Evolutionary conservation across 1,140 invertebrate genomes (phyloP), one percentile per base, ranked within the genome.

Genomic region (Aphelenchoides avenae): DNA sequence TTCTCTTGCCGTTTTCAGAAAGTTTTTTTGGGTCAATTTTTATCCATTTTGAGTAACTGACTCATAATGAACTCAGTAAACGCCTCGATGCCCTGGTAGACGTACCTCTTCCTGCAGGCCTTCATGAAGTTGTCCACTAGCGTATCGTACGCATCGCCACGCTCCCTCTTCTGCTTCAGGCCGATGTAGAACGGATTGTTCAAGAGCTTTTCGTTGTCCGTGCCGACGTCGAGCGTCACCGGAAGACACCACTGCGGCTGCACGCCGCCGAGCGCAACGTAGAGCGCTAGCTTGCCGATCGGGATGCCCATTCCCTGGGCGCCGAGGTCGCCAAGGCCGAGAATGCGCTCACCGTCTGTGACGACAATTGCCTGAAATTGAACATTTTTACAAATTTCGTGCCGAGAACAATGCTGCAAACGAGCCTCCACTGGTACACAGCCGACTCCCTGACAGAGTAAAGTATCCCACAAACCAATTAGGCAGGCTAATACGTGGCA

Each of bases 41-140:
- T n/a, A n/a, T n/a, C n/a, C n/a, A n/a, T n/a, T n/a, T n/a, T n/a
- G n/a, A n/a, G n/a, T n/a, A n/a, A n/a, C n/a, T n/a, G n/a, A n/a
- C n/a, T n/a, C n/a, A n/a, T n/a, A n/a, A n/a, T n/a, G n/a, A n/a
- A n/a, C n/a, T n/a, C n/a, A n/a, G n/a, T n/a, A n/a, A n/a, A n/a
- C n/a, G n/a, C n/a, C n/a, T n/a, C n/a, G n/a, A n/a, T n/a, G n/a
- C n/a, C n/a, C n/a, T n/a, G n/a, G n/a, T n/a, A n/a, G n/a, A n/a
- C n/a, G n/a, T n/a, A n/a, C n/a, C n/a, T n/a, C n/a, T n/a, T n/a
- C n/a, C n/a, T n/a, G 50, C 89, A 88, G 1, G 91, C 91, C 73
- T 88, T 81, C 91, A 98, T 96, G 77, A 98, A 97, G 79, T 98
- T 94, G 73, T 98, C 93, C 51, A 98, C 85, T 66, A 98, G 87